Evolutionary conservation across 2,888 invertebrate genomes (phyloP).

Genomic region (Xylota segnis): DNA sequence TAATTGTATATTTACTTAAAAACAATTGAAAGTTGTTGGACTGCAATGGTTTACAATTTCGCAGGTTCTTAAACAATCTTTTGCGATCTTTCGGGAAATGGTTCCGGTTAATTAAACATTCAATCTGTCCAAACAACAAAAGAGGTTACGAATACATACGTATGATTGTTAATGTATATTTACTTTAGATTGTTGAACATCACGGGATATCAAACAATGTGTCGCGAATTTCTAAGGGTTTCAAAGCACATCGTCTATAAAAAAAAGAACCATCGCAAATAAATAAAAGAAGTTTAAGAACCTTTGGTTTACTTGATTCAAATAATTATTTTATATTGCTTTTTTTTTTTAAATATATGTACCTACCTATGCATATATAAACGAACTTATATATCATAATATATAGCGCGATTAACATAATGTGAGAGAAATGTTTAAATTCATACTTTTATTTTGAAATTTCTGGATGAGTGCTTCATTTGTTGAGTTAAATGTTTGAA

Average conservation of each 20-base stretch:
- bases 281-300: neutral
- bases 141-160: neutral
- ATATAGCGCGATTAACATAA: neutral
- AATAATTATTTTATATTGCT: neutral
- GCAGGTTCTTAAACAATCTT: neutral
- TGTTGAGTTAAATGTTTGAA: neutral
- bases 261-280: neutral
- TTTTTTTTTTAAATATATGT: neutral
- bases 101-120: no score
- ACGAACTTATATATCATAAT: neutral
- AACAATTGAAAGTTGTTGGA: conserved; percentile 5
- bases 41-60: conserved; percentile 2
- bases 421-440: neutral
- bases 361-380: neutral
- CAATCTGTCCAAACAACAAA: neutral
- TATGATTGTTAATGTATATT: neutral
- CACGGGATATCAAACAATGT: neutral
- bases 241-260: neutral
- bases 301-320: neutral
- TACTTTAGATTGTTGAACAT: neutral
- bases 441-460: neutral
- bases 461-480: conserved; percentile 4
- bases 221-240: neutral
- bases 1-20: conserved; percentile 45
- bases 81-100: neutral